A percentile compares a stretch with the other conserved stretches of the same genome.
These are phyloP conservation scores for Dasyurus viverrinus DNA, from an alignment of 2,113 vertebrate species.

Conservation along the genomic window DNA sequence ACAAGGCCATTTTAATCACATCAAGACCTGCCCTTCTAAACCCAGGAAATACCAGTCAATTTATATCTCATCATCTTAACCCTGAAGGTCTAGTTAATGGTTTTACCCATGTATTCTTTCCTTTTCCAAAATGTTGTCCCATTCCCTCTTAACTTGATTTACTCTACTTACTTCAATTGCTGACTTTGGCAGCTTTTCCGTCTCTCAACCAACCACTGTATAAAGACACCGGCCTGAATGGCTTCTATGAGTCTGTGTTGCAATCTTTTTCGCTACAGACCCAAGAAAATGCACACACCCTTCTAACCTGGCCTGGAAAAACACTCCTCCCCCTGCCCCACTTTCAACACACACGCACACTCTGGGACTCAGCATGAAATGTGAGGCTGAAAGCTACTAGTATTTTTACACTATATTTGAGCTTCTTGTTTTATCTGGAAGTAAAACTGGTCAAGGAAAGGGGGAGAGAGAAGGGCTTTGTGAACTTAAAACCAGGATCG, in stretches of 20 bases:
- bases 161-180: constrained; percentile 83
- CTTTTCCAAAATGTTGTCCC: constrained; percentile 82
- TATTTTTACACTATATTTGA: constrained; percentile 72
- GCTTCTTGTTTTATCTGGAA: constrained; percentile 77
- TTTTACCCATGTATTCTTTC: constrained; percentile 64
- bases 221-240: constrained; percentile 60
- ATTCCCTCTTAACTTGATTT: constrained; percentile 86
- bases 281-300: constrained; percentile 52
- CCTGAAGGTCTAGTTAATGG: constrained; percentile 71
- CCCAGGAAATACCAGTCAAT: constrained; percentile 80
- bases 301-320: constrained; percentile 47
- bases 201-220: constrained; percentile 75
- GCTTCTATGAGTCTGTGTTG: not conserved
- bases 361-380: constrained; percentile 63
- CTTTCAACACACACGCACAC: constrained; percentile 58
- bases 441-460: constrained; percentile 64
- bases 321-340: constrained; percentile 29
- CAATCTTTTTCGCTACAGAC: constrained; percentile 17
- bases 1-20: constrained; percentile 66
- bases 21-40: constrained; percentile 69
- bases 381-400: constrained; percentile 65
- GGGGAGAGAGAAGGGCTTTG: constrained; percentile 68
- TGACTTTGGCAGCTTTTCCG: constrained; percentile 83
- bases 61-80: constrained; percentile 82
- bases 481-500: constrained; percentile 73